Percentiles rank a stretch among this genome's conserved stretches.
Evolutionary conservation across 2,888 invertebrate species (phyloP).

Genomic region (Pachliopta kotzebuea): DNA sequence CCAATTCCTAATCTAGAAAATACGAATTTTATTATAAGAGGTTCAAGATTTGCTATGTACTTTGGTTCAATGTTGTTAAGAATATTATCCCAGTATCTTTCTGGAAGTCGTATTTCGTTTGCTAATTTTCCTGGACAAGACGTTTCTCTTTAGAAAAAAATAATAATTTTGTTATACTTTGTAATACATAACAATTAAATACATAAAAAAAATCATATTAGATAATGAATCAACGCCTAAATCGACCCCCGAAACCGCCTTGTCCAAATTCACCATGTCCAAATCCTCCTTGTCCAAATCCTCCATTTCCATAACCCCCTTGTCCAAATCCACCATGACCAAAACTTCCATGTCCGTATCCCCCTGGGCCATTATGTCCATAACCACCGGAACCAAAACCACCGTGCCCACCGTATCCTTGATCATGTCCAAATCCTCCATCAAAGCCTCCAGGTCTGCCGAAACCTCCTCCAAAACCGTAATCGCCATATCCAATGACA

Average conservation of each 20-base stretch:
- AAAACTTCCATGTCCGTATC: constrained; percentile 31
- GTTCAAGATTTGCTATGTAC: constrained; percentile 52
- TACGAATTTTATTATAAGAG: constrained; percentile 41
- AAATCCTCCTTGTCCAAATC: constrained; percentile 32
- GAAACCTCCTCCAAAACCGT: constrained; percentile 7
- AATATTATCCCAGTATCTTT: constrained; percentile 55
- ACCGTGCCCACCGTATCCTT: constrained; percentile 23
- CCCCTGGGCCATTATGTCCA: constrained; percentile 26
- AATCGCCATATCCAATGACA: constrained; percentile 16
- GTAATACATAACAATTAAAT: background rate
- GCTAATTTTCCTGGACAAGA: constrained; percentile 13
- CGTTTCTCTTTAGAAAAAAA: background rate
- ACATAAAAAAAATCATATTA: background rate
- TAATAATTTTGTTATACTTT: background rate
- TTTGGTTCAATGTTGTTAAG: constrained; percentile 60
- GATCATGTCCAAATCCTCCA: constrained; percentile 8
- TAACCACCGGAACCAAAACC: constrained; percentile 24
- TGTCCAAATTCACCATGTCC: constrained; percentile 34
- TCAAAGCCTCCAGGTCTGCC: constrained; percentile 5
- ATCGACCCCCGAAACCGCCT: constrained; percentile 23
- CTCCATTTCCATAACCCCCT: constrained; percentile 32
- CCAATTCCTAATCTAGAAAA: constrained; percentile 23
- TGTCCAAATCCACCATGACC: constrained; percentile 31
- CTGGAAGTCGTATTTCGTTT: constrained; percentile 40
- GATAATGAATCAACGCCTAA: constrained; percentile 4